These are phyloP conservation scores for Antheraea pernyi DNA, from an alignment of 1,140 invertebrate genomes.

Conservation along the genomic window DNA sequence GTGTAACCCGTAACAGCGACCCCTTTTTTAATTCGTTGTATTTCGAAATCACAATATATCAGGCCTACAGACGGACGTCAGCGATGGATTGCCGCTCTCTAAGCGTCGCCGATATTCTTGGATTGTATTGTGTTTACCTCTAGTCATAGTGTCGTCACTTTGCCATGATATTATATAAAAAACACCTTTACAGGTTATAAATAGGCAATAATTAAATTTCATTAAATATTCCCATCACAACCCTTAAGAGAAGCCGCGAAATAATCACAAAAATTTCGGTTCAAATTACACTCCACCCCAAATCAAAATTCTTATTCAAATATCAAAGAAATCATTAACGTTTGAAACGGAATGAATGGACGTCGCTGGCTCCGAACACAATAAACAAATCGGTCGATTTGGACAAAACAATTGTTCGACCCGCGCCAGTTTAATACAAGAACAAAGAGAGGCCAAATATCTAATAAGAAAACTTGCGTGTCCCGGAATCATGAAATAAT, in stretches of 20 bases:
- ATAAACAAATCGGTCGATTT: conserved; percentile 5
- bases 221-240: neutral
- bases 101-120: too few species aligned
- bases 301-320: conserved; percentile 15
- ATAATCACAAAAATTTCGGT: neutral
- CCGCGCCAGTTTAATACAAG: neutral
- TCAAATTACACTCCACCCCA: neutral
- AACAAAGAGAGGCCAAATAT: neutral
- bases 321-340: conserved; percentile 26
- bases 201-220: too few species aligned
- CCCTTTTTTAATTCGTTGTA: too few species aligned
- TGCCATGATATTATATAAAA: too few species aligned
- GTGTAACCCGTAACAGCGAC: too few species aligned
- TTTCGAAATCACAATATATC: too few species aligned
- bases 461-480: neutral
- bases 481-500: neutral
- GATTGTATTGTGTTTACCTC: too few species aligned
- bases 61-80: too few species aligned
- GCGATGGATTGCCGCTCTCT: too few species aligned
- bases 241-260: neutral
- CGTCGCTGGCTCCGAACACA: neutral
- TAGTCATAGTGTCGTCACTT: too few species aligned
- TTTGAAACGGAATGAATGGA: conserved; percentile 5
- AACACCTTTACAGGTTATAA: too few species aligned
- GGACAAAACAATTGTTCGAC: conserved; percentile 4